Base-by-base conservation (phyloP, 2,888 invertebrate genomes). In the Erebia epiphron region DNA sequence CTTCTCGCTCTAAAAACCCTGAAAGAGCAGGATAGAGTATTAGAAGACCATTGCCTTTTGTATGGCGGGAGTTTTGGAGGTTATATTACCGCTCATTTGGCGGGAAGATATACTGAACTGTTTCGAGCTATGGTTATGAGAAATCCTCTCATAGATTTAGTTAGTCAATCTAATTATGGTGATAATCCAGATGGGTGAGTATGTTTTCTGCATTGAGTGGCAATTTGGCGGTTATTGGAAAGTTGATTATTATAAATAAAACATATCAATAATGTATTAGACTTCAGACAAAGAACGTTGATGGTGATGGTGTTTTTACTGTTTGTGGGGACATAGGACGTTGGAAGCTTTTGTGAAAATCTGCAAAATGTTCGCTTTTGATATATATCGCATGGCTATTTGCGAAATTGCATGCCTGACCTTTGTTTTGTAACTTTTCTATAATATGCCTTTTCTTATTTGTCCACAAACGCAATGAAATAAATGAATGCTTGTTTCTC, bases 61-160 rank as follows among this genome's bases (percentile, higher is more conserved):
- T 95, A 94, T 80, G 98, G 98, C n/a, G 98, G 98, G 1, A 98
- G 98, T 63, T 98, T 98, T 85, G 98, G 98, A 3, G 98, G 98
- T n/a, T 97, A 98, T 83, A 91, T 98, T 5, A 95, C 95, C 0
- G 94, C 95, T 1, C 98, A 98, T 87, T 87, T 98, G 56, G 96
- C 97, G 78, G 98, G 96, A 1, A 95, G 95, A 78, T 96, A 95
- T 88, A 97, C 98, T 11, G 96, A 94, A 65, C 87, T 89, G 80
- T 98, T 96, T 85, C 95, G 94, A 82, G 96, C 96, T 18, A 96
- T 96, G 77, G 95, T 96, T 1, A 94, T 96, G 75, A 94, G 96
- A 77, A 98, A 98, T 88, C 98, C 98, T 0, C 96, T 98, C 10
- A 95, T 96, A 75, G 97, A 98, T 91, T 86, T 98, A 71, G 94